Conservation (phyloP, 2,113 vertebrate genomes). For the Nothocercus julius region DNA sequence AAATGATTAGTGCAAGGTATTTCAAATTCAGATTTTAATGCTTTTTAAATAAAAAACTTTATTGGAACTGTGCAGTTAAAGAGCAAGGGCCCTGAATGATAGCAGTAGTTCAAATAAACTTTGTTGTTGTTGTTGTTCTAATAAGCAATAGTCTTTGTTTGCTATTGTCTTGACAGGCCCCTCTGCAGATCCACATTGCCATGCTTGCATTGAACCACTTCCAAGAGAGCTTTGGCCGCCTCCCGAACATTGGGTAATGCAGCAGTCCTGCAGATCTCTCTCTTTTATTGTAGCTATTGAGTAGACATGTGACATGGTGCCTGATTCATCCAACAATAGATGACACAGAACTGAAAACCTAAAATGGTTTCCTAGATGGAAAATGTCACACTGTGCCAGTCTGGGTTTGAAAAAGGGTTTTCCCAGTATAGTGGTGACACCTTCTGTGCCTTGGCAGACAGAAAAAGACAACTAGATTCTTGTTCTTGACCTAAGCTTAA, state of each 20-base stretch:
- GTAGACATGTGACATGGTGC: neutral
- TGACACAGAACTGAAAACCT: neutral
- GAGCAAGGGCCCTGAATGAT: neutral
- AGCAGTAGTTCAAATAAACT: neutral
- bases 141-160: neutral
- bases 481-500: neutral
- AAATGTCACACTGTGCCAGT: neutral
- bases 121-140: neutral
- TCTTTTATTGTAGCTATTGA: neutral
- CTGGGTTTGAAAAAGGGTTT: neutral
- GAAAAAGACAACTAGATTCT: neutral
- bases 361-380: neutral
- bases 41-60: neutral
- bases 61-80: rapidly evolving
- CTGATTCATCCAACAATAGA: neutral
- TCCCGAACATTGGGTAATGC: constrained; percentile 89
- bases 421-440: rapidly evolving
- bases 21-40: neutral
- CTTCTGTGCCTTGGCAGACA: neutral
- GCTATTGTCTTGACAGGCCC: constrained; percentile 78
- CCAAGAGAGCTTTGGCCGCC: constrained; percentile 84
- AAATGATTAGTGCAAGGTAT: neutral
- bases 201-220: constrained; percentile 93
- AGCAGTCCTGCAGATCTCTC: neutral
- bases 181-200: constrained; percentile 89